Conservation (phyloP, 2,888 invertebrate genomes). For the Deroplatys truncata region DNA sequence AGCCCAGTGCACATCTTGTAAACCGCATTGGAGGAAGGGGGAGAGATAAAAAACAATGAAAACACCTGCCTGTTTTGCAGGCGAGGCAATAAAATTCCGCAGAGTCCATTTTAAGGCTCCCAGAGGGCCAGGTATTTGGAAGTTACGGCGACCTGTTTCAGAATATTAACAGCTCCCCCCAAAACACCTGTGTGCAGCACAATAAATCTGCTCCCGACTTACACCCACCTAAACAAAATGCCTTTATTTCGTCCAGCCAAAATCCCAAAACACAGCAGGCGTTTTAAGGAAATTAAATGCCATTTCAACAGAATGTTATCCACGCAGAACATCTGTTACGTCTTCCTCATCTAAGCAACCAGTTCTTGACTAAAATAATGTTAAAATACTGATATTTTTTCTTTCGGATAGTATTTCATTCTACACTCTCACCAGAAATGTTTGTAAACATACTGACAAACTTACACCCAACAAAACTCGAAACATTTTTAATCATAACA, state of each 20-base stretch:
- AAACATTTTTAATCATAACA: too few relatives aligned
- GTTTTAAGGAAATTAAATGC: neutral
- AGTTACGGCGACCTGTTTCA: neutral
- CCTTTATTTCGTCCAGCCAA: neutral
- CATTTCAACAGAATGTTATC: too few relatives aligned
- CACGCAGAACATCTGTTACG: too few relatives aligned
- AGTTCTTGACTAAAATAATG: too few relatives aligned
- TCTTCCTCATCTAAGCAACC: too few relatives aligned
- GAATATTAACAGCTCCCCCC: neutral
- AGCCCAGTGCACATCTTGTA: neutral
- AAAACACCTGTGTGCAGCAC: neutral
- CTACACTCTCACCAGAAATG: too few relatives aligned
- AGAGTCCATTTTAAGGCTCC: neutral
- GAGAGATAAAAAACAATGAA: neutral
- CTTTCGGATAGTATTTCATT: too few relatives aligned
- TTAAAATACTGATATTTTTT: too few relatives aligned
- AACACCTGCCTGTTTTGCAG: neutral
- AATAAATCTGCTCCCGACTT: neutral
- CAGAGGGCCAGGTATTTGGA: neutral
- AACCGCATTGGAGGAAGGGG: neutral
- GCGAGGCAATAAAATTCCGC: neutral
- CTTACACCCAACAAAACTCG: too few relatives aligned
- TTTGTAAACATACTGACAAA: too few relatives aligned
- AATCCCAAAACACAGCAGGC: neutral
- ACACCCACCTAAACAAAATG: neutral